Conservation (phyloP, 37 sponge, comb jelly and placozoan genomes). For the Lycopodina hypogea region DNA sequence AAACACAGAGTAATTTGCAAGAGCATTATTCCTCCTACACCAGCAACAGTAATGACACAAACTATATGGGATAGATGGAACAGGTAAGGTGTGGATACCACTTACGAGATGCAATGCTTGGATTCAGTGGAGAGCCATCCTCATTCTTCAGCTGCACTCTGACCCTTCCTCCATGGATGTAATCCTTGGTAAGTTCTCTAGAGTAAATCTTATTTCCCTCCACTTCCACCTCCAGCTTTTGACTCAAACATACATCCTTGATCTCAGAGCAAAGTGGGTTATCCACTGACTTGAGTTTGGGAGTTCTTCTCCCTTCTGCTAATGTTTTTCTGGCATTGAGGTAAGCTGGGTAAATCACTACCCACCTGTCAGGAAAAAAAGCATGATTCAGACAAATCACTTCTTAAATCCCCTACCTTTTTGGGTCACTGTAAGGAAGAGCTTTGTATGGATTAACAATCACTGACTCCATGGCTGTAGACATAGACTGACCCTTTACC, state of each 20-base stretch:
- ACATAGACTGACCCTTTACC: no score
- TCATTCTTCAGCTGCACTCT: conserved; percentile 58
- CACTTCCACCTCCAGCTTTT: conserved; percentile 15
- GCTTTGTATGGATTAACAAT: conserved; percentile 46
- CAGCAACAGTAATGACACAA: no score
- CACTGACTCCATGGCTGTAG: conserved; percentile 7
- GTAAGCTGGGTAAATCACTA: conserved; percentile 73
- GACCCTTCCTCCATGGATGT: conserved; percentile 61
- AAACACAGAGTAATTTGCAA: no score
- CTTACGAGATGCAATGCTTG: conserved; percentile 47
- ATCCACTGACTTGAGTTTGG: conserved; percentile 69
- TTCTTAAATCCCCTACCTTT: conserved; percentile 37
- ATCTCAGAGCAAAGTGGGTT: conserved; percentile 76
- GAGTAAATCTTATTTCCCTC: conserved; percentile 58
- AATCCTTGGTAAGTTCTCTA: conserved; percentile 57
- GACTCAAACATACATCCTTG: conserved; percentile 64
- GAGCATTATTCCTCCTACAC: no score
- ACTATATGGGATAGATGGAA: no score
- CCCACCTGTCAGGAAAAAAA: conserved; percentile 55
- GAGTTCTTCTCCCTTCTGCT: conserved; percentile 61
- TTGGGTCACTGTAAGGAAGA: conserved; percentile 26
- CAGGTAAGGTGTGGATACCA: no score
- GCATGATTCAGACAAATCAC: not conserved
- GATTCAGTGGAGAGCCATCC: conserved; percentile 30
- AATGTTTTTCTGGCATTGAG: conserved; percentile 64